Conservation (phyloP, 2,888 invertebrate species). For the Limnephilus rhombicus region DNA sequence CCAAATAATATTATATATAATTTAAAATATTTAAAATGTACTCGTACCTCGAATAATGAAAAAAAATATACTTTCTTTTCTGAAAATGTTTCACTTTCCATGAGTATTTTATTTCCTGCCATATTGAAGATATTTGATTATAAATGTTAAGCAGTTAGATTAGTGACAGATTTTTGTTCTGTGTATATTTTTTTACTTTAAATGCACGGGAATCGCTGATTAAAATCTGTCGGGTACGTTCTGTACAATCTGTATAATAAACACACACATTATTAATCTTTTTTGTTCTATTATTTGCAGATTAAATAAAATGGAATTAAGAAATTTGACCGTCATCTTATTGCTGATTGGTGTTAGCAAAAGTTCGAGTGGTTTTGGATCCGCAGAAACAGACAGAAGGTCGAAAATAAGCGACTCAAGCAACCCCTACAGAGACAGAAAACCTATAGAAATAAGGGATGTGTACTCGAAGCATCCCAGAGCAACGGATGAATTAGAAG, state of each 20-base stretch:
- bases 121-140: not conserved
- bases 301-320: conserved; percentile 18
- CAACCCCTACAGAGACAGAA: not conserved
- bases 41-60: not conserved
- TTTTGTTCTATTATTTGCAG: conserved; percentile 9
- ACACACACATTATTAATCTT: not conserved
- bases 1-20: not conserved
- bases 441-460: not conserved
- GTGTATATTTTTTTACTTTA: no score
- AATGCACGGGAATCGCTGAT: no score
- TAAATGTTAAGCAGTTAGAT: not conserved
- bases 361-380: conserved; percentile 8
- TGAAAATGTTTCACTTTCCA: not conserved
- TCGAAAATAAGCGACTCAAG: conserved; percentile 35
- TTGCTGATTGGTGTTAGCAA: conserved; percentile 22
- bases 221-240: no score
- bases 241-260: no score
- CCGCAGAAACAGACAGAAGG: conserved; percentile 31
- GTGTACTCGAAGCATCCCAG: not conserved
- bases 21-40: no score
- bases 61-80: not conserved
- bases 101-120: not conserved
- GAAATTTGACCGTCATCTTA: conserved; percentile 17
- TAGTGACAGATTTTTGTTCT: no score
- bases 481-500: not conserved